Percentiles rank a stretch among this genome's conserved stretches.
Evolutionary conservation across 2,797 vertebrate species (phyloP).

Genomic region (Falco berigora): DNA sequence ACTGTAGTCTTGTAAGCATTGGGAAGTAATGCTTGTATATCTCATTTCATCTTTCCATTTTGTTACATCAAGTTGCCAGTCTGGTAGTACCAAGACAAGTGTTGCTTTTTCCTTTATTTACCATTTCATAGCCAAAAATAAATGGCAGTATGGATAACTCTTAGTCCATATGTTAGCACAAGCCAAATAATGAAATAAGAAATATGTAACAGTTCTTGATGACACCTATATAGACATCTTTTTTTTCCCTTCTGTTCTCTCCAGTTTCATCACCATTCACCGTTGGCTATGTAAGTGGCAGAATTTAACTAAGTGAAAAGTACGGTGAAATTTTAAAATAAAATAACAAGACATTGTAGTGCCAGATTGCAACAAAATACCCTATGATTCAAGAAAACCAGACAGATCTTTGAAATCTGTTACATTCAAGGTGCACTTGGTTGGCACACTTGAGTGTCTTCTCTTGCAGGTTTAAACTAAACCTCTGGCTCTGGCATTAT

Average conservation of each 20-base stretch:
- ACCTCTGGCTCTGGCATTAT: neutral
- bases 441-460: neutral
- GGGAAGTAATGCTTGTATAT: neutral
- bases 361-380: neutral
- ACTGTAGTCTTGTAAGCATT: neutral
- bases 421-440: neutral
- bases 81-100: neutral
- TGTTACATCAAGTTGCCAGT: neutral
- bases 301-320: neutral
- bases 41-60: neutral
- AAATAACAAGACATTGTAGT: neutral
- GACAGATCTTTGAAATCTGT: neutral
- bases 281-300: neutral
- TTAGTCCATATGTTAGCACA: neutral
- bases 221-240: neutral
- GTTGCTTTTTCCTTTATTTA: neutral
- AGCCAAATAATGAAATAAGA: neutral
- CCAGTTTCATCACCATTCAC: neutral
- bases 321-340: neutral
- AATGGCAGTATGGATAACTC: neutral
- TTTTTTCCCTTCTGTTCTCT: neutral
- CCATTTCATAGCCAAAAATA: neutral
- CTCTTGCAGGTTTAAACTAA: neutral
- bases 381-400: neutral
- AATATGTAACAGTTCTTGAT: neutral